Evolutionary conservation across 2,888 invertebrate genomes (phyloP).

Genomic region (Pterostichus madidus): DNA sequence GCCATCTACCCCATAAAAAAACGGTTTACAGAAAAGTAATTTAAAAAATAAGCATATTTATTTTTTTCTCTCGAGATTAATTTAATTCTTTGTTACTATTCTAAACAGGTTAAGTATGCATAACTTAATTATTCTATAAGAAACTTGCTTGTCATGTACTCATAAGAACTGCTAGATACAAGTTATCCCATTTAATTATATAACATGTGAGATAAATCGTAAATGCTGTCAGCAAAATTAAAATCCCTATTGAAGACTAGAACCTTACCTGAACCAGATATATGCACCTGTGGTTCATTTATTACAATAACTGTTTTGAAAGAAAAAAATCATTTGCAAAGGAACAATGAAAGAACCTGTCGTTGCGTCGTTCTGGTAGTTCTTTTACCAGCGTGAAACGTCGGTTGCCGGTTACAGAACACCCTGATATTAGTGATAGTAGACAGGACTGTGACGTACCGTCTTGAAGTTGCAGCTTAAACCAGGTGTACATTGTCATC

Average conservation of each 20-base stretch:
- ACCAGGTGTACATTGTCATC: conserved; percentile 53
- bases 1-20: too few species aligned
- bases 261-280: not conserved
- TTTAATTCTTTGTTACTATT: too few species aligned
- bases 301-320: conserved; percentile 13
- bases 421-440: conserved; percentile 5
- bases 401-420: not conserved
- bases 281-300: conserved; percentile 32
- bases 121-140: too few species aligned
- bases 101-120: too few species aligned
- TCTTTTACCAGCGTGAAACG: conserved; percentile 20
- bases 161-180: too few species aligned
- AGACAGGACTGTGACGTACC: not conserved
- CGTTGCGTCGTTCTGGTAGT: not conserved
- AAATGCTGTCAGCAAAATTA: conserved; percentile 1
- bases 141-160: too few species aligned
- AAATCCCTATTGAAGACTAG: not conserved
- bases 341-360: conserved; percentile 35
- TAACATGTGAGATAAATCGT: not conserved
- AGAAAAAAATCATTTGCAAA: conserved; percentile 16
- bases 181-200: not conserved
- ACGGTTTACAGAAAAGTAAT: too few species aligned
- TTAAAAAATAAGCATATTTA: too few species aligned
- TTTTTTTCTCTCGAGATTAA: too few species aligned
- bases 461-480: conserved; percentile 18